Evolutionary conservation across 2,113 vertebrate species (phyloP).

Genomic region (Lampris megalopsis): DNA sequence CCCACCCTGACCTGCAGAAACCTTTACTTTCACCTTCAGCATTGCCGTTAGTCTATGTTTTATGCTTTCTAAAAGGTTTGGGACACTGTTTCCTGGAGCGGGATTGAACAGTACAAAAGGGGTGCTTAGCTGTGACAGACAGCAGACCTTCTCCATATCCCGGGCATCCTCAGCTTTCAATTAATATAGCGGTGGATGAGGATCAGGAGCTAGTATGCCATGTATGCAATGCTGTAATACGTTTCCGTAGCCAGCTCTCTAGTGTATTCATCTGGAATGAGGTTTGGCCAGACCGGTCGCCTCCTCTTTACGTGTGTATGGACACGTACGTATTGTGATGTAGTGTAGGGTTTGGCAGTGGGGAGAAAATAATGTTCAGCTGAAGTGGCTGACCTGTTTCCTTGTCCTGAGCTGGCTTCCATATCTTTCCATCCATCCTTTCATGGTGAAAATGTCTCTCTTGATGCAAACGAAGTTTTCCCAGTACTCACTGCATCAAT

Average conservation of each 20-base stretch:
- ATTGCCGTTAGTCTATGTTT: neutral
- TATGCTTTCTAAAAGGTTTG: neutral
- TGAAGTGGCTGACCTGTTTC: constrained; percentile 70
- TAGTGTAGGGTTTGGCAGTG: constrained; percentile 54
- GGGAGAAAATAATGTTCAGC: constrained; percentile 56
- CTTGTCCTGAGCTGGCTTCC: constrained; percentile 57
- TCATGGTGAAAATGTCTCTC: constrained; percentile 70
- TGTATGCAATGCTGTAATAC: constrained; percentile 47
- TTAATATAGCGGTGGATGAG: constrained; percentile 54
- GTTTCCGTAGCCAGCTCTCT: constrained; percentile 33
- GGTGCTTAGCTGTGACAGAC: constrained; percentile 31
- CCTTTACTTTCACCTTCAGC: constrained; percentile 37
- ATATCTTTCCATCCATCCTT: constrained; percentile 69
- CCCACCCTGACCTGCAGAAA: constrained; percentile 5
- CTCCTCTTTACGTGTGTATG: no score
- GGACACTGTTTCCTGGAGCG: constrained; percentile 2
- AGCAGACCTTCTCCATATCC: constrained; percentile 45
- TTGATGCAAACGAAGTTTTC: constrained; percentile 78
- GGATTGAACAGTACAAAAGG: constrained; percentile 26
- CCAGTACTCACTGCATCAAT: constrained; percentile 76
- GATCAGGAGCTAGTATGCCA: constrained; percentile 46
- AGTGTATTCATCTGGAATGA: constrained; percentile 26
- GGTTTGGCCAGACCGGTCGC: no score
- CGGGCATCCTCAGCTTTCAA: constrained; percentile 43
- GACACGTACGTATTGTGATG: neutral